Conservation (phyloP, 2,888 invertebrate genomes). For the Ennomos erosarius region DNA sequence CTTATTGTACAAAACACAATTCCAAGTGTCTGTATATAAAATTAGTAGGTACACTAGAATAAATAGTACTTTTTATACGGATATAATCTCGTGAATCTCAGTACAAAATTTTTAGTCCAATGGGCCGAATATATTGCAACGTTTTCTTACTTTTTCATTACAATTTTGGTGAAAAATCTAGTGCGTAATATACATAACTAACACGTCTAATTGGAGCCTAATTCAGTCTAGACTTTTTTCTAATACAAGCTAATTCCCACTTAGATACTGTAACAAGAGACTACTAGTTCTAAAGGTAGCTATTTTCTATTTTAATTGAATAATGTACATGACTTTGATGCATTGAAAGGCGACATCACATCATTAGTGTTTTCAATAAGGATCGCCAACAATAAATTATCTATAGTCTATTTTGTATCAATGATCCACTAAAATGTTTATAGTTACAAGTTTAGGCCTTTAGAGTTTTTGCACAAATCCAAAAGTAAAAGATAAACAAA, state of each 20-base stretch:
- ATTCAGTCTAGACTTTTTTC: slow-evolving; percentile 79
- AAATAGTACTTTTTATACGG: slow-evolving; percentile 50
- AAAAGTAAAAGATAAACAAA: no score
- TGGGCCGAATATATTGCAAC: slow-evolving; percentile 64
- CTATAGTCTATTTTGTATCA: no score
- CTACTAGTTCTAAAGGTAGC: slow-evolving; percentile 56
- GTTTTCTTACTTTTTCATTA: slow-evolving; percentile 58
- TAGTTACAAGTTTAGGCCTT: no score
- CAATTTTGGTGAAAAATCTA: slow-evolving; percentile 75
- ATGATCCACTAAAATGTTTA: no score
- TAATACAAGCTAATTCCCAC: slow-evolving; percentile 71
- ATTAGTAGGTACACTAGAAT: slow-evolving; percentile 25
- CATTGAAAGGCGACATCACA: slow-evolving; percentile 38
- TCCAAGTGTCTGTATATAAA: slow-evolving; percentile 25
- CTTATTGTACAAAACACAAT: slow-evolving; percentile 30
- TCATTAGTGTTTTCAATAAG: neutral
- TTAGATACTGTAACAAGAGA: slow-evolving; percentile 63
- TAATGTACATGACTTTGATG: slow-evolving; percentile 60
- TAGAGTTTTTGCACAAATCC: no score
- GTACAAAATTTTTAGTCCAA: slow-evolving; percentile 68
- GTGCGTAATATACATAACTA: slow-evolving; percentile 63
- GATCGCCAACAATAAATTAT: no score
- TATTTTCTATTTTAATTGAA: slow-evolving; percentile 49
- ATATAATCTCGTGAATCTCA: slow-evolving; percentile 49
- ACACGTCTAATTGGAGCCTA: slow-evolving; percentile 76